Base-by-base conservation (phyloP, 2,888 invertebrate genomes). In the Rhyacophila evoluta region DNA sequence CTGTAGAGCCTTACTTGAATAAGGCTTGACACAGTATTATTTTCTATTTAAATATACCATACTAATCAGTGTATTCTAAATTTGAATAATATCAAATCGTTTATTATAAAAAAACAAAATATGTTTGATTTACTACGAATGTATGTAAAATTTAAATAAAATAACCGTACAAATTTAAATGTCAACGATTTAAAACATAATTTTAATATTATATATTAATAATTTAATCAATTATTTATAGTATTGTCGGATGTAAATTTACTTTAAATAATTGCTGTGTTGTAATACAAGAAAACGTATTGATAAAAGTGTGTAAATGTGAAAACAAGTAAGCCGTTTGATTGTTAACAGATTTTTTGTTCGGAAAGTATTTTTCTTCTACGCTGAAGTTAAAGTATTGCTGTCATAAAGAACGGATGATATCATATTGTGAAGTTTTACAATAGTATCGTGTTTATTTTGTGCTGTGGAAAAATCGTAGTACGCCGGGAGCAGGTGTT, bases 371-470 rank as follows among this genome's bases (percentile, higher is more conserved):
- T 2, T 29, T 33, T 70, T 2, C 55, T 10, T 33, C 55, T 55
- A 55, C 55, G 55, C 1, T 55, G 25, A 55, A 19, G 19, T 5
- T 55, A 55, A 19, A 19, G 25, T 8, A 55, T 55, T 8, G 19
- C 55, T 55, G 55, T 19, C 55, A 55, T 55, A 55, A 55, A 15
- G 15, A 25, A 55, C 6, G 41, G 55, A 19, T 55, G 55, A 55
- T 55, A 55, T 55, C 8, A 19, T 55, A 55, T 55, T 55, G 55
- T 55, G 55, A 55, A 55, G 55, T 55, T 55, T 55, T 12, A 33
- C 6, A 55, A 55, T 19, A 55, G 55, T 55, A 55, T 55, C 15
- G 12, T 55, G 55, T 55, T 55, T 55, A 25, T 55, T n/a, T 12
- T 55, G 55, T 55, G 55, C 55, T 25, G 19, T 12, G 55, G 8